These are phyloP conservation scores for Drosophila tanythrix DNA, from an alignment of 2,888 invertebrate species.

Conservation along the genomic window DNA sequence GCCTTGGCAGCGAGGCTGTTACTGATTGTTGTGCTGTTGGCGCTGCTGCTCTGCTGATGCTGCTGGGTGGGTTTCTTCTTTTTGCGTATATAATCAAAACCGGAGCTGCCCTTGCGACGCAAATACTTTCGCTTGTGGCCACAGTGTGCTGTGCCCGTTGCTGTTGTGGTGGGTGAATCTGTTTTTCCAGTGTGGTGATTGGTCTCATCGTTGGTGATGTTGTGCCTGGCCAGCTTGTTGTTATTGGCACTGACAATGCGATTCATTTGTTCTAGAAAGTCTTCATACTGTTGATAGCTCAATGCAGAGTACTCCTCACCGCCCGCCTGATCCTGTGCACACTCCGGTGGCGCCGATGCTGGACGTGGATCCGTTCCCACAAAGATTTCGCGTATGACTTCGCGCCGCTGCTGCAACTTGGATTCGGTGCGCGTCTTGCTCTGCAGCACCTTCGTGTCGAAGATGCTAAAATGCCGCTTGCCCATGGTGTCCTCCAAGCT, in stretches of 20 bases:
- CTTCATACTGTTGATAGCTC: conserved; percentile 83
- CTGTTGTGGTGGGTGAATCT: neutral
- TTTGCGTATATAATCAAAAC: conserved; percentile 94
- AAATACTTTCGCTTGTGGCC: conserved; percentile 78
- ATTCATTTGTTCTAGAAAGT: conserved; percentile 83
- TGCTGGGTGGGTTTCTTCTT: conserved; percentile 89
- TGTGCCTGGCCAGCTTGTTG: conserved; percentile 57
- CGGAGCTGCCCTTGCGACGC: conserved; percentile 84
- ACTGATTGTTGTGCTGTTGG: conserved; percentile 75
- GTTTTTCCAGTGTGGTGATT: conserved; percentile 2
- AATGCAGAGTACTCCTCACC: conserved; percentile 39
- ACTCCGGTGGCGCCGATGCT: conserved; percentile 91
- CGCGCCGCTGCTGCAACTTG: conserved; percentile 89
- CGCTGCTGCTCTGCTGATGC: conserved; percentile 41
- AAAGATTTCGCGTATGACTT: conserved; percentile 93
- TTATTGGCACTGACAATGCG: conserved; percentile 76
- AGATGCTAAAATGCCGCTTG: conserved; percentile 85
- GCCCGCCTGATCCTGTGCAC: conserved; percentile 74
- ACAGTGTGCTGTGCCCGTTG: conserved; percentile 23
- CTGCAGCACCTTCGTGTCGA: conserved; percentile 90
- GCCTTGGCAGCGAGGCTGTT: neutral
- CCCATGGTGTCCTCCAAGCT: conserved; percentile 48
- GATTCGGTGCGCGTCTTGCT: conserved; percentile 91
- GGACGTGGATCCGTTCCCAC: conserved; percentile 89
- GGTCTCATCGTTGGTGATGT: neutral